These are phyloP conservation scores for Triplophysa tibetana DNA, from an alignment of 2,113 vertebrate genomes.

Conservation along the genomic window DNA sequence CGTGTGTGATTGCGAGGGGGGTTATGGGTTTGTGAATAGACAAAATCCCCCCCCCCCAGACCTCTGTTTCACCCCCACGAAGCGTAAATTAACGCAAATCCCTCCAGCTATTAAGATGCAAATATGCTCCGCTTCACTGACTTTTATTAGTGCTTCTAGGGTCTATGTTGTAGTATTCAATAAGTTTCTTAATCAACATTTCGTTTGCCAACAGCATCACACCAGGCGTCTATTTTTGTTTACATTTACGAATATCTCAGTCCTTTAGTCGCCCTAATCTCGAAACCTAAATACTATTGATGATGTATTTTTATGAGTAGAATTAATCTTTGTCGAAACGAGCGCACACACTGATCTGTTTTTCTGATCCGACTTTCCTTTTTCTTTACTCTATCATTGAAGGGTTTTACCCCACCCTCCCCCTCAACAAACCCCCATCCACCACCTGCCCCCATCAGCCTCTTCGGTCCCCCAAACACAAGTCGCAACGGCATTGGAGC, in stretches of 20 bases:
- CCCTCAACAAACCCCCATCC: conserved; percentile 43
- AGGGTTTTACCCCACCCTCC: conserved; percentile 45
- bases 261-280: too few species aligned
- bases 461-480: conserved; percentile 47
- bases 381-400: conserved; percentile 43
- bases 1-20: conserved; percentile 5
- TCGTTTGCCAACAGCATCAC: too few species aligned
- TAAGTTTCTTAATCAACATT: too few species aligned
- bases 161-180: neutral
- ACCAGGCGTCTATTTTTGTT: neutral
- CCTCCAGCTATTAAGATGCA: conserved; percentile 53
- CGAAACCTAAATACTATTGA: neutral
- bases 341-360: neutral
- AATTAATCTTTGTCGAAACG: neutral
- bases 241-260: too few species aligned
- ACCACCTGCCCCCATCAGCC: conserved; percentile 40
- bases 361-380: neutral
- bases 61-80: conserved; percentile 51
- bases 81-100: conserved; percentile 48
- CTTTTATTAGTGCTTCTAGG: conserved; percentile 33
- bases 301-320: neutral
- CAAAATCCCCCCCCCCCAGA: conserved; percentile 21
- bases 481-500: conserved; percentile 61
- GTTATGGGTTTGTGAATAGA: conserved; percentile 35
- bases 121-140: conserved; percentile 47